Evolutionary conservation across 2,113 vertebrate species (phyloP).

Genomic region (Lophius piscatorius): DNA sequence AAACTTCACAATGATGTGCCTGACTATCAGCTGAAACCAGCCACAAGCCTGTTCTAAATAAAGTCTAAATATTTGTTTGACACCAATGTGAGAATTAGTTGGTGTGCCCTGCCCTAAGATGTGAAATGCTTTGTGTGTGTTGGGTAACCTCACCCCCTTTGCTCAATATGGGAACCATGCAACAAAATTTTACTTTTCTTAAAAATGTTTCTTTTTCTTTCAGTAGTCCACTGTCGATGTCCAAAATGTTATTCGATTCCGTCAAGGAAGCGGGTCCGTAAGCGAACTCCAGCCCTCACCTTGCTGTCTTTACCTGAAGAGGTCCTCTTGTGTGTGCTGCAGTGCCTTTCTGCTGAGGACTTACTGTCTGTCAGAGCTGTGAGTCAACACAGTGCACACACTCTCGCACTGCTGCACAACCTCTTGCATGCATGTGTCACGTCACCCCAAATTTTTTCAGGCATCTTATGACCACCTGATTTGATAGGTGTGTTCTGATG

Average conservation of each 20-base stretch:
- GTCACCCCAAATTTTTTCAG: neutral
- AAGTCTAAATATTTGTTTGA: slow-evolving; percentile 45
- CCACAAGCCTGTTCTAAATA: slow-evolving; percentile 10
- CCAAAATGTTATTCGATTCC: slow-evolving; percentile 91
- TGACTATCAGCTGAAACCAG: neutral
- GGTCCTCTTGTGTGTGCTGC: slow-evolving; percentile 90
- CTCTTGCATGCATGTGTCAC: slow-evolving; percentile 3
- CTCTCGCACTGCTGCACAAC: slow-evolving; percentile 10
- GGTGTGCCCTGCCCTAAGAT: slow-evolving; percentile 9
- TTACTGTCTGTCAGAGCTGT: slow-evolving; percentile 92
- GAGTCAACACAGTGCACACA: slow-evolving; percentile 68
- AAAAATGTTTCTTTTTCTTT: neutral
- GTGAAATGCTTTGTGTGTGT: slow-evolving; percentile 35
- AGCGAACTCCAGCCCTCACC: slow-evolving; percentile 81
- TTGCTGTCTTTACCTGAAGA: slow-evolving; percentile 92
- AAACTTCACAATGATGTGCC: neutral
- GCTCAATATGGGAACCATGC: neutral
- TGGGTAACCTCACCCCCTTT: neutral
- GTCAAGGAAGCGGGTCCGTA: slow-evolving; percentile 84
- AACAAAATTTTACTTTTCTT: neutral
- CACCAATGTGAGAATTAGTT: slow-evolving; percentile 43
- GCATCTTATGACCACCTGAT: slow-evolving; percentile 20
- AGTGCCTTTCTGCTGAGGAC: slow-evolving; percentile 91
- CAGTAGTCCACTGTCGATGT: slow-evolving; percentile 91
- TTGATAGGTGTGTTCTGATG: neutral